Evolutionary conservation across 2,113 vertebrate species (phyloP).

Genomic region (Gobio gobio): DNA sequence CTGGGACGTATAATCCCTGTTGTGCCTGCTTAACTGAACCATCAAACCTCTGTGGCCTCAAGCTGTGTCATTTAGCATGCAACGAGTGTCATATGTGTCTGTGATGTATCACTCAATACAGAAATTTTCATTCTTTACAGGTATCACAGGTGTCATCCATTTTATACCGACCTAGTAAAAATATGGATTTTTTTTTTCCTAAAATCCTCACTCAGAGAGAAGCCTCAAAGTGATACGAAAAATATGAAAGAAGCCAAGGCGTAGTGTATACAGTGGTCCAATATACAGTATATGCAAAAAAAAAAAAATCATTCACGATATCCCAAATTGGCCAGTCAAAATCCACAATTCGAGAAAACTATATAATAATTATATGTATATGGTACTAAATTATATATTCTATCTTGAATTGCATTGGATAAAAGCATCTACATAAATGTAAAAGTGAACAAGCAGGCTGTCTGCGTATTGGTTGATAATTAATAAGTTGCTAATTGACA

Average conservation of each 20-base stretch:
- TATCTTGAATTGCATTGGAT: background rate
- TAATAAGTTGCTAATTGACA: conserved; percentile 11
- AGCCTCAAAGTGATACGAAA: too few species aligned
- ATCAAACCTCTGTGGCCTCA: conserved; percentile 6
- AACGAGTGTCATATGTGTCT: background rate
- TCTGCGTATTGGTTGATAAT: conserved; percentile 7
- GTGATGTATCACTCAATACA: conserved; percentile 21
- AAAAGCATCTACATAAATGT: background rate
- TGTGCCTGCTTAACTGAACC: conserved; percentile 37
- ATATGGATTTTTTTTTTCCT: background rate
- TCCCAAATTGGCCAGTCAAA: background rate
- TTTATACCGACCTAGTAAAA: background rate
- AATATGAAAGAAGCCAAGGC: too few species aligned
- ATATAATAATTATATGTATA: background rate
- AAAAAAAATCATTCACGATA: background rate
- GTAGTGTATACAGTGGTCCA: background rate
- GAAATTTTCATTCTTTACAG: background rate
- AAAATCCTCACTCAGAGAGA: too few species aligned
- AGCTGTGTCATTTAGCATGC: conserved; percentile 11
- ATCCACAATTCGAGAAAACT: background rate
- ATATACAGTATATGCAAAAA: background rate
- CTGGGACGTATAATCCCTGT: background rate
- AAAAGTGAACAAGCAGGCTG: background rate
- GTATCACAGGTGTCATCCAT: background rate
- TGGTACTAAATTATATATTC: background rate